phyloP scores from a whole-genome alignment of 2,888 invertebrate species.

The Furcula furcula region DNA sequence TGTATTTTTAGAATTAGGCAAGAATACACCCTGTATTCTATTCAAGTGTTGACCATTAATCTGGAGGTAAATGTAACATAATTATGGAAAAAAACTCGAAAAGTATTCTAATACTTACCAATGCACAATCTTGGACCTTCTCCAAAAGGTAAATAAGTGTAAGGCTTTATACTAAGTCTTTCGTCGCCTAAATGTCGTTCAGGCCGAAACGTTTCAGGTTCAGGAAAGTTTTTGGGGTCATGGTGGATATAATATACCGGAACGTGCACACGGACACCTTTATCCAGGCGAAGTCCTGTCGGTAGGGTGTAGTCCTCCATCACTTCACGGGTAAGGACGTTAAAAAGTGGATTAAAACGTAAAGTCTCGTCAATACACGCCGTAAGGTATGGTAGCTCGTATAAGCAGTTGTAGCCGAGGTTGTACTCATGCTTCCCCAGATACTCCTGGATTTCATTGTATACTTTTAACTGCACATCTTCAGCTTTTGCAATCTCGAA shows the following conservation, averaged over 20 bases:
- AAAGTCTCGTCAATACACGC: conserved; percentile 38
- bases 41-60: too few relatives aligned
- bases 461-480: conserved; percentile 20
- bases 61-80: too few relatives aligned
- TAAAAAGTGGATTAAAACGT: conserved; percentile 34
- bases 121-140: conserved; percentile 43
- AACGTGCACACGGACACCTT: conserved; percentile 37
- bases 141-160: conserved; percentile 42
- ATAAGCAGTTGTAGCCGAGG: conserved; percentile 32
- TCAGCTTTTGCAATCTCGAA: conserved; percentile 37
- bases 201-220: conserved; percentile 38
- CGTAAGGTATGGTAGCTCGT: conserved; percentile 34
- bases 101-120: too few relatives aligned
- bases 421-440: conserved; percentile 17
- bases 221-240: conserved; percentile 33
- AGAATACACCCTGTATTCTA: too few relatives aligned
- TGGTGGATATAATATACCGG: conserved; percentile 38
- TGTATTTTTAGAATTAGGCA: too few relatives aligned
- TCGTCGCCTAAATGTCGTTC: conserved; percentile 39
- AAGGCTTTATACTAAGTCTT: conserved; percentile 31
- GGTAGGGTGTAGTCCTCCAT: conserved; percentile 37
- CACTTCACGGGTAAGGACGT: conserved; percentile 31
- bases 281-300: conserved; percentile 32
- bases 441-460: conserved; percentile 36
- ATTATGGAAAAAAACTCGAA: too few relatives aligned